These are phyloP conservation scores for Hemithea aestivaria DNA, from an alignment of 2,888 invertebrate genomes.

Conservation along the genomic window DNA sequence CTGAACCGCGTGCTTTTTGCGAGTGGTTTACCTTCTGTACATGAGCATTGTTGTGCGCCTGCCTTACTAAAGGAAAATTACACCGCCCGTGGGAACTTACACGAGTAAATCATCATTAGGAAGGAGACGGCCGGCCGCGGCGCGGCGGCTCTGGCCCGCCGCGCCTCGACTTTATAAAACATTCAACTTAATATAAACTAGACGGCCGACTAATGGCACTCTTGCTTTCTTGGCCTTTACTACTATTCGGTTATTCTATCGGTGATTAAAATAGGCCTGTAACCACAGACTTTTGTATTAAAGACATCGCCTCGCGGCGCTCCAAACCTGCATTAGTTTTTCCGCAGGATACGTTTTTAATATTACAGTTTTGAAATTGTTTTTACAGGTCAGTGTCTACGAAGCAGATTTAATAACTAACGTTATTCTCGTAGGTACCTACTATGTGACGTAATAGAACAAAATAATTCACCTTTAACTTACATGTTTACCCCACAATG, in stretches of 20 bases:
- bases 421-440: no score
- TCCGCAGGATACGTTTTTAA: no score
- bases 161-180: slow-evolving; percentile 71
- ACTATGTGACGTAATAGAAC: no score
- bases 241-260: background rate
- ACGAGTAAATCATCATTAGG: slow-evolving; percentile 73
- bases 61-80: slow-evolving; percentile 68
- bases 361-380: background rate
- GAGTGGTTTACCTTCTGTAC: slow-evolving; percentile 8
- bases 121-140: slow-evolving; percentile 31
- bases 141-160: slow-evolving; percentile 50
- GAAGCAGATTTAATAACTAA: no score
- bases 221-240: slow-evolving; percentile 15
- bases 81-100: slow-evolving; percentile 64
- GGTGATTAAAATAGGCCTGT: no score
- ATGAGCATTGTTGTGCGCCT: slow-evolving; percentile 30
- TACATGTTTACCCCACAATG: no score
- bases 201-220: slow-evolving; percentile 53
- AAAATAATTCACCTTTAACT: no score
- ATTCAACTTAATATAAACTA: slow-evolving; percentile 71
- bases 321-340: no score
- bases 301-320: no score
- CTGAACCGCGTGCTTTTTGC: no score
- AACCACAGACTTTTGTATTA: no score
- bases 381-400: no score